These are phyloP conservation scores for Suricata suricatta DNA, from an alignment of 2,113 vertebrate species.

Conservation along the genomic window DNA sequence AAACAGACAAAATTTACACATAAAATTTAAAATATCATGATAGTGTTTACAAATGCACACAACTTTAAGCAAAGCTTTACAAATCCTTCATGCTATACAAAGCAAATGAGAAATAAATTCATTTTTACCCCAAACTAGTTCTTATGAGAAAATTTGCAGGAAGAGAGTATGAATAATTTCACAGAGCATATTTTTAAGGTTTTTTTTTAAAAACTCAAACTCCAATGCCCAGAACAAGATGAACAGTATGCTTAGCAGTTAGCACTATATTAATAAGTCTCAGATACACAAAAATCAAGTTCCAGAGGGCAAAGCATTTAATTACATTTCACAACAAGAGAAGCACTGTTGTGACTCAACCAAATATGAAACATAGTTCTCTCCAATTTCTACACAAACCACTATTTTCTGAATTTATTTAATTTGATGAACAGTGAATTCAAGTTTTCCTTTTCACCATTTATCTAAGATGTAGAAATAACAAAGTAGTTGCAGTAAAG, in stretches of 20 bases:
- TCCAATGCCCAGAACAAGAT: slow-evolving; percentile 69
- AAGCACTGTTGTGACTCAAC: slow-evolving; percentile 77
- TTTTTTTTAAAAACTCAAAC: slow-evolving; percentile 65
- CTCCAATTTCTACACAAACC: slow-evolving; percentile 78
- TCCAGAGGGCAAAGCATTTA: slow-evolving; percentile 81
- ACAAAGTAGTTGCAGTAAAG: slow-evolving; percentile 83
- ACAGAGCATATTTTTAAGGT: slow-evolving; percentile 70
- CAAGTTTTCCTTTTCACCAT: slow-evolving; percentile 82
- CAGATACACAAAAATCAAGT: slow-evolving; percentile 74
- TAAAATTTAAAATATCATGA: slow-evolving; percentile 68
- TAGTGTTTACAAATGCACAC: slow-evolving; percentile 78
- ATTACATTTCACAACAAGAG: slow-evolving; percentile 84
- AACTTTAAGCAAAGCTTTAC: slow-evolving; percentile 78
- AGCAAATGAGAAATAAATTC: slow-evolving; percentile 70
- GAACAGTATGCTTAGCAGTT: slow-evolving; percentile 62
- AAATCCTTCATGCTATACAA: slow-evolving; percentile 74
- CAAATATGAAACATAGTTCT: slow-evolving; percentile 76
- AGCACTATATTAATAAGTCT: slow-evolving; percentile 72
- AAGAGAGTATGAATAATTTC: slow-evolving; percentile 71
- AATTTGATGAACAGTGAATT: slow-evolving; percentile 82
- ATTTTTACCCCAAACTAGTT: slow-evolving; percentile 79
- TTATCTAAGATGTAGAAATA: slow-evolving; percentile 85
- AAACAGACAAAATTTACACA: slow-evolving; percentile 72
- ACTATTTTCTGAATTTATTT: slow-evolving; percentile 80
- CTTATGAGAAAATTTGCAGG: slow-evolving; percentile 75